These are phyloP conservation scores for Chesias legatella DNA, from an alignment of 2,888 invertebrate genomes.

Conservation along the genomic window DNA sequence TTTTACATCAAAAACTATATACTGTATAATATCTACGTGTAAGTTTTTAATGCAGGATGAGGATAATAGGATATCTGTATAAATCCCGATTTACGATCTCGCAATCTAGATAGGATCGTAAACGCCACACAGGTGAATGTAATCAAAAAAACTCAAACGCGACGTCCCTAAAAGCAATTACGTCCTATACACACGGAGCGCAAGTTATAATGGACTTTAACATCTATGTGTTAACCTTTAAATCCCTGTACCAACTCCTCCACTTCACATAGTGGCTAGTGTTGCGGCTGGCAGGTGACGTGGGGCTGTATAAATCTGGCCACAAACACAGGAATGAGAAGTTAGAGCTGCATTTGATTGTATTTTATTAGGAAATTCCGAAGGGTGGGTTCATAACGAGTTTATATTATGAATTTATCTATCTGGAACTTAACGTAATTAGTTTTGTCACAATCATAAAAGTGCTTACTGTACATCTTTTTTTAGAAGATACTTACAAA, in stretches of 20 bases:
- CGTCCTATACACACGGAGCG: neutral
- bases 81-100: no score
- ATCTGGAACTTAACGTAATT: no score
- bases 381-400: neutral
- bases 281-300: conserved; percentile 72
- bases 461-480: no score
- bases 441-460: no score
- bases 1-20: no score
- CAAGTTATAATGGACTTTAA: conserved; percentile 1
- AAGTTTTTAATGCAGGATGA: no score
- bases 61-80: no score
- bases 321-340: conserved; percentile 14
- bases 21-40: no score
- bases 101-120: no score
- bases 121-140: neutral
- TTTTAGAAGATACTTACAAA: no score
- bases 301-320: conserved; percentile 63
- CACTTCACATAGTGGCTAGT: conserved; percentile 54
- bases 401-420: neutral
- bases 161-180: conserved; percentile 13
- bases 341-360: conserved; percentile 9
- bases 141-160: neutral
- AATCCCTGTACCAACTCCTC: conserved; percentile 53
- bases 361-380: conserved; percentile 9
- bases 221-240: conserved; percentile 19